phyloP scores from a whole-genome alignment of 2,113 vertebrate species.

The Telmatochromis sp. region DNA sequence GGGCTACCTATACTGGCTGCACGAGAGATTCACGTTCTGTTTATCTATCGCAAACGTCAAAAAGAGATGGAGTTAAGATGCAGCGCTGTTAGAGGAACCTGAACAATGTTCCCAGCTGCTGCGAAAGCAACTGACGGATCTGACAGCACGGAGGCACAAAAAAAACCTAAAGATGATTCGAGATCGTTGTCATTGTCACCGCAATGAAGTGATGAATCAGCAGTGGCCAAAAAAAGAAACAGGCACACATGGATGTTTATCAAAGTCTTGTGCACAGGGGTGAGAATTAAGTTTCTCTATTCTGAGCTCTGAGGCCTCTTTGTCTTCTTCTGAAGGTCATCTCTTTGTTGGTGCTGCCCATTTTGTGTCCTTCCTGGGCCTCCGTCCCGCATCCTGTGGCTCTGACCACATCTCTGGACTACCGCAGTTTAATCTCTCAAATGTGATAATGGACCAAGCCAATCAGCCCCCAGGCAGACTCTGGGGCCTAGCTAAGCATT shows the following conservation, averaged over 20 bases:
- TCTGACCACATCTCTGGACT: constrained; percentile 40
- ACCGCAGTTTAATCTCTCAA: constrained; percentile 63
- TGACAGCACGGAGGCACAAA: neutral
- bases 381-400: constrained; percentile 24
- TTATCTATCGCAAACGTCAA: neutral
- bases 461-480: constrained; percentile 30
- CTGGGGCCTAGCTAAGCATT: constrained; percentile 27
- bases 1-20: neutral
- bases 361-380: constrained; percentile 51
- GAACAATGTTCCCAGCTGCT: neutral
- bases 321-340: constrained; percentile 64
- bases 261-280: constrained; percentile 12
- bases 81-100: neutral
- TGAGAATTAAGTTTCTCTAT: constrained; percentile 50
- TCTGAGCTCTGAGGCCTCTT: constrained; percentile 35
- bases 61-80: constrained; percentile 18
- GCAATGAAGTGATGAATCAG: constrained; percentile 27
- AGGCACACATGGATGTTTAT: neutral
- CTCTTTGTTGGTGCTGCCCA: constrained; percentile 17
- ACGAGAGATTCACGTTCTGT: neutral
- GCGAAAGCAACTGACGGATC: neutral
- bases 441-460: constrained; percentile 50
- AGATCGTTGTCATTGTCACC: constrained; percentile 3
- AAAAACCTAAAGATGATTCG: neutral
- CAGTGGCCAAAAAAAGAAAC: neutral